phyloP scores from a whole-genome alignment of 2,888 invertebrate species.

The Bellardia pandia region DNA sequence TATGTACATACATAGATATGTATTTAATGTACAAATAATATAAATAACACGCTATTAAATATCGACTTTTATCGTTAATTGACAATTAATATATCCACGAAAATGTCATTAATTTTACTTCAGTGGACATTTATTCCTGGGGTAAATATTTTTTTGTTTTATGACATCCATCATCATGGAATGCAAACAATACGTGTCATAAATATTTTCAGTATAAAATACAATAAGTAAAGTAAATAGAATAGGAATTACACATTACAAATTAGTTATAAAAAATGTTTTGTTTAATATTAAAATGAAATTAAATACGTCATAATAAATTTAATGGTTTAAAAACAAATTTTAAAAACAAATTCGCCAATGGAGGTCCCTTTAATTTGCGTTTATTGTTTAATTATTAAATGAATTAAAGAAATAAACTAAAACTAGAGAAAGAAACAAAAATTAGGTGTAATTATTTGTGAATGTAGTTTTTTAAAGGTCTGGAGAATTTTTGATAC shows the following conservation, averaged over 20 bases:
- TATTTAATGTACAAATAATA: conserved; percentile 3
- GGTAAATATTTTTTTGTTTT: conserved; percentile 8
- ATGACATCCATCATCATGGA: conserved; percentile 43
- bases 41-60: conserved; percentile 16
- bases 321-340: not conserved
- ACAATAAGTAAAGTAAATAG: not conserved
- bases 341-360: not conserved
- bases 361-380: not conserved
- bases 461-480: not conserved
- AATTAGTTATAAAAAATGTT: not conserved
- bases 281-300: not conserved
- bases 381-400: not conserved
- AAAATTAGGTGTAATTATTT: not conserved
- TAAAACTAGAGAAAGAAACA: not conserved
- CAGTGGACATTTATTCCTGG: conserved; percentile 22
- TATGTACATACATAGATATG: not conserved
- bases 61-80: conserved; percentile 15
- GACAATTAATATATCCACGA: not conserved
- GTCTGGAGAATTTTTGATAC: not conserved
- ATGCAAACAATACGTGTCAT: not conserved
- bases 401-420: not conserved
- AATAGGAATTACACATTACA: conserved; percentile 1
- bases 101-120: conserved; percentile 39
- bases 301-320: conserved; percentile 1
- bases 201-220: not conserved